Evolutionary conservation across 2,888 invertebrate genomes (phyloP), one percentile per base, ranked within the genome.

Genomic region (Parnassius orleans): DNA sequence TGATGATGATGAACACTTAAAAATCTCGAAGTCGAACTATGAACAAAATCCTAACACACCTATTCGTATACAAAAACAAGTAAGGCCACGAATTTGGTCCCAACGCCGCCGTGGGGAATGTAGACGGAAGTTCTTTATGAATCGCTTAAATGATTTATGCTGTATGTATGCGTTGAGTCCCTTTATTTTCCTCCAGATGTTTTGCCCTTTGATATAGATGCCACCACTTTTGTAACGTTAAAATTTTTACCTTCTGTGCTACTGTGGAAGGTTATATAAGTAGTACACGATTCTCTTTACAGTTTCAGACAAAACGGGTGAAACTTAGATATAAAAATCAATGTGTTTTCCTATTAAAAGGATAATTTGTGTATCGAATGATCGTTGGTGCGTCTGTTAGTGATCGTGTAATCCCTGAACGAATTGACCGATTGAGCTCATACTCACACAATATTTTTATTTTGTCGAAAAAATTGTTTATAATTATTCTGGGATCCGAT

Each of bases 81-180:
- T 59, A 59, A 52, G 55, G 59, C 55, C 56, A 46, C 56, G 59
- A 63, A 56, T 47, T 57, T 41, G 59, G 58, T 43, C 57, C 66
- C 65, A 64, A 65, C 67, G 68, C 33, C 5, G 33, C 66, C 66
- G 63, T 70, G 68, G 71, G 76, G 80, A 80, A 75, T 74, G 77
- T 72, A 81, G 77, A 74, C 78, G 82, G 78, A 83, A 84, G 80
- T 81, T 83, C 88, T 90, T 90, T 90, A 89, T 90, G 90, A 90
- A 90, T 90, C 87, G 83, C 86, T 86, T 73, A 80, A 85, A 87
- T 90, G 90, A 89, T 90, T 90, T 90, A 91, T 88, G 83, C 52
- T n/a, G 55, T 63, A 84, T 84, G 79, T 81, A 70, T 67, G 76
- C 71, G 72, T 69, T 69, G 72, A 77, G 74, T 72, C 72, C 71